These are phyloP conservation scores for Platysternon megacephalum DNA, from an alignment of 2,113 vertebrate species.

Conservation along the genomic window DNA sequence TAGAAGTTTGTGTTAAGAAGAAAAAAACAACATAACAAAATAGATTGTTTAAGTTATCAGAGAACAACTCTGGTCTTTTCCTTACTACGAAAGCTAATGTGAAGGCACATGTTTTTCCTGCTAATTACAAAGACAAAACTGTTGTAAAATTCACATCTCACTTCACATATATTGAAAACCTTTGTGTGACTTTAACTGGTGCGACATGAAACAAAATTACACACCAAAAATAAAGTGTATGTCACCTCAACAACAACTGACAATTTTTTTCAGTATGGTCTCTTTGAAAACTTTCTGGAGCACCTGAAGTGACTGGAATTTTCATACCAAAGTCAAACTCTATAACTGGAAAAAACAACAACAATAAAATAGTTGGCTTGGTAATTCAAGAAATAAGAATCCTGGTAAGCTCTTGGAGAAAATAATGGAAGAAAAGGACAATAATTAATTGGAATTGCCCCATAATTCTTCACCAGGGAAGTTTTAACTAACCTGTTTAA, in stretches of 20 bases:
- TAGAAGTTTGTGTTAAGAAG: neutral
- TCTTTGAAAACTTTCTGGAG: neutral
- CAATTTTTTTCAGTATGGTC: neutral
- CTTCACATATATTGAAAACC: neutral
- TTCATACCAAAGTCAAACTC: neutral
- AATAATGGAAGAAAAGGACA: neutral
- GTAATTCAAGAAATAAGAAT: neutral
- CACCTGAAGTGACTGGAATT: neutral
- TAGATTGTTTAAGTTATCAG: neutral
- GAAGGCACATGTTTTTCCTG: neutral
- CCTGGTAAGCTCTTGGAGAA: neutral
- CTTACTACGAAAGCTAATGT: neutral
- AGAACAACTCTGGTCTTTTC: neutral
- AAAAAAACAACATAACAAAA: neutral
- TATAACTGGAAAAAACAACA: neutral
- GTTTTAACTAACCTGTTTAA: neutral
- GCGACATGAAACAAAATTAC: slow-evolving; percentile 5
- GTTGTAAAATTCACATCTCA: neutral
- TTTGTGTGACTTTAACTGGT: neutral
- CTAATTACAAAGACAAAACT: neutral
- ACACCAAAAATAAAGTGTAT: neutral
- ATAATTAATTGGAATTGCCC: neutral
- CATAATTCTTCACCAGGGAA: neutral
- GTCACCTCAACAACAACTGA: neutral
- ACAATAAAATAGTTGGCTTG: neutral